These are phyloP conservation scores for Drosophila rufa DNA, from an alignment of 1,140 invertebrate genomes.

Conservation along the genomic window DNA sequence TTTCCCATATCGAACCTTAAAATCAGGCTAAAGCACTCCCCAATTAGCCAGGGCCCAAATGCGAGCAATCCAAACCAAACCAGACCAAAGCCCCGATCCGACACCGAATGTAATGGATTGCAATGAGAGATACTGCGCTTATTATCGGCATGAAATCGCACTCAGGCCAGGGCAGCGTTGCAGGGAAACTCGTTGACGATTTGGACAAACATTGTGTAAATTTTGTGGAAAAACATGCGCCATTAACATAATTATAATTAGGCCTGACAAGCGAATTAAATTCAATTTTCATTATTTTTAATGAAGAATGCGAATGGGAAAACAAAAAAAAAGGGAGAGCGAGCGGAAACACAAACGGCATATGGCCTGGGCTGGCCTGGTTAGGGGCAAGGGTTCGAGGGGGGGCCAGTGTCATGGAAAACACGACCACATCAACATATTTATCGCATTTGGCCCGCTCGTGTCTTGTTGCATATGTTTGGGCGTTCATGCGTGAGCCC, in stretches of 20 bases:
- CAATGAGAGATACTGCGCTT: conserved; percentile 17
- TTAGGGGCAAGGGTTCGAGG: not conserved
- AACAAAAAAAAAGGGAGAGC: not conserved
- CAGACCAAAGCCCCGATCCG: not conserved
- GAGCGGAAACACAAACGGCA: not conserved
- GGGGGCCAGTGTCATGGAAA: conserved; percentile 11
- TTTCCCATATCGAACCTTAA: not conserved
- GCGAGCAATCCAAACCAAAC: not conserved
- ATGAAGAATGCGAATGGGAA: conserved; percentile 36
- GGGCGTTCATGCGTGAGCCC: conserved; percentile 64
- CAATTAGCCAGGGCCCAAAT: conserved; percentile 21
- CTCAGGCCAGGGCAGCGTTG: not conserved
- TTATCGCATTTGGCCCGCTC: conserved; percentile 50
- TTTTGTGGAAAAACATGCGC: conserved; percentile 63
- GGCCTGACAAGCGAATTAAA: conserved; percentile 68
- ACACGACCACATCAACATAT: conserved; percentile 47
- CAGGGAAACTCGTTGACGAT: conserved; percentile 31
- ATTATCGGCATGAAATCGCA: conserved; percentile 1
- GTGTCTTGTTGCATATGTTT: conserved; percentile 69
- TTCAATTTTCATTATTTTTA: conserved; percentile 73
- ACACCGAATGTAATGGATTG: conserved; percentile 32
- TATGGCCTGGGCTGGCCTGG: too few species aligned
- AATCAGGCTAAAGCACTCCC: conserved; percentile 26
- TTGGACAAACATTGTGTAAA: conserved; percentile 43
- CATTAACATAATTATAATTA: conserved; percentile 78